Conservation (phyloP, 2,113 vertebrate genomes). For the Garra rufa region DNA sequence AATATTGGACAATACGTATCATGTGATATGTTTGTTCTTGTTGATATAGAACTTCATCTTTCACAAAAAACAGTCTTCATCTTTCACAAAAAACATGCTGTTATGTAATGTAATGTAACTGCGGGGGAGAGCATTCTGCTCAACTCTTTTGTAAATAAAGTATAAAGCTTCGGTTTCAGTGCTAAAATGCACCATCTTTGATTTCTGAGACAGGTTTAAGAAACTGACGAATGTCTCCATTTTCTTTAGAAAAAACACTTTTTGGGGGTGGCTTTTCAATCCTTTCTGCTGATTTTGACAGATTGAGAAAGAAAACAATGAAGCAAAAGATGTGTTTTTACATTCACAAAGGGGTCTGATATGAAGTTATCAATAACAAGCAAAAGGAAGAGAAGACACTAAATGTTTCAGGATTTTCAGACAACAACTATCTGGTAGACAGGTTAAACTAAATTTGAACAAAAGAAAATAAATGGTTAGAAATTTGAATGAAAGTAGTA, state of each 20-base stretch:
- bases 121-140: background rate
- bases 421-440: background rate
- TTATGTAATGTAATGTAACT: background rate
- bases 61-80: too few relatives aligned
- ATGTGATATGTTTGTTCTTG: background rate
- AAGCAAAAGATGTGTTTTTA: background rate
- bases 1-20: background rate
- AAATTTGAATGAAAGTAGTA: conserved; percentile 21
- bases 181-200: background rate
- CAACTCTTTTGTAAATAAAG: background rate
- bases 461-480: background rate
- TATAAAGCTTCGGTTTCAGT: background rate
- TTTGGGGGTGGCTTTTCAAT: background rate
- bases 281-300: background rate
- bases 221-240: background rate
- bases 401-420: background rate
- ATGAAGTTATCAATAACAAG: background rate
- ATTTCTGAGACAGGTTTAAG: background rate
- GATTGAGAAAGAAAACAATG: background rate
- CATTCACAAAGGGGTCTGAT: background rate
- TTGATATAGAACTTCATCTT: background rate
- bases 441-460: background rate
- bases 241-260: background rate
- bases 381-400: background rate
- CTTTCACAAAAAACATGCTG: too few relatives aligned